phyloP scores from a whole-genome alignment of 2,113 vertebrate species.

The Synchiropus splendidus region DNA sequence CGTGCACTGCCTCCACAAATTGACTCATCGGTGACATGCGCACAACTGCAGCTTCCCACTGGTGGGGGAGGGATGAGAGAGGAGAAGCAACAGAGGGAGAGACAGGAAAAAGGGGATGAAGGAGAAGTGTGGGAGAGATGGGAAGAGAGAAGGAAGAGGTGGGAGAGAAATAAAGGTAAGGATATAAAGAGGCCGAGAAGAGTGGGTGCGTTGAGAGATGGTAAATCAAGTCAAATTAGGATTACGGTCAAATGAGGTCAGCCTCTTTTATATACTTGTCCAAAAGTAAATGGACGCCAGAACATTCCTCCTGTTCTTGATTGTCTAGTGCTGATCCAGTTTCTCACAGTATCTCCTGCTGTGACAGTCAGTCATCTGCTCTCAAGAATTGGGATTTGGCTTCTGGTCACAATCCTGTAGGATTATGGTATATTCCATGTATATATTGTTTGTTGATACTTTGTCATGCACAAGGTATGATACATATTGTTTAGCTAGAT shows the following conservation, averaged over 20 bases:
- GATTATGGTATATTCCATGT: background rate
- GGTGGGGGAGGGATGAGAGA: conserved; percentile 56
- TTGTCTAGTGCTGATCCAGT: background rate
- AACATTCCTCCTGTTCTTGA: background rate
- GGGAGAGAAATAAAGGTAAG: conserved; percentile 18
- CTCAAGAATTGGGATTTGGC: background rate
- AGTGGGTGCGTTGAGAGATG: conserved; percentile 17
- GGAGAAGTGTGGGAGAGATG: conserved; percentile 19
- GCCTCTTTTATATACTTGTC: background rate
- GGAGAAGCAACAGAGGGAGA: conserved; percentile 17
- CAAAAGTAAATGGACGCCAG: conserved; percentile 1
- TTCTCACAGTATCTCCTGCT: background rate
- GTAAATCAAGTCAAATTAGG: too few relatives aligned
- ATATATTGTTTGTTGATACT: too few relatives aligned
- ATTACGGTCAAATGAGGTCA: conserved; percentile 28
- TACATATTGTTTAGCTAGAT: too few relatives aligned
- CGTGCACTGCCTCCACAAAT: conserved; percentile 57
- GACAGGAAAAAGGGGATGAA: conserved; percentile 10
- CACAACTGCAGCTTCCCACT: conserved; percentile 58
- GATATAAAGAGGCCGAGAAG: conserved; percentile 3
- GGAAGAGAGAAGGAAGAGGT: conserved; percentile 22
- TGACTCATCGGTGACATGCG: conserved; percentile 65
- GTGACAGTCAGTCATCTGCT: background rate
- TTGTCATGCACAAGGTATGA: too few relatives aligned
- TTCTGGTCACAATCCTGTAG: background rate